Percentiles rank a stretch among this genome's conserved stretches.
These are phyloP conservation scores for Tachina lurida DNA, from an alignment of 2,888 invertebrate species.

Conservation along the genomic window DNA sequence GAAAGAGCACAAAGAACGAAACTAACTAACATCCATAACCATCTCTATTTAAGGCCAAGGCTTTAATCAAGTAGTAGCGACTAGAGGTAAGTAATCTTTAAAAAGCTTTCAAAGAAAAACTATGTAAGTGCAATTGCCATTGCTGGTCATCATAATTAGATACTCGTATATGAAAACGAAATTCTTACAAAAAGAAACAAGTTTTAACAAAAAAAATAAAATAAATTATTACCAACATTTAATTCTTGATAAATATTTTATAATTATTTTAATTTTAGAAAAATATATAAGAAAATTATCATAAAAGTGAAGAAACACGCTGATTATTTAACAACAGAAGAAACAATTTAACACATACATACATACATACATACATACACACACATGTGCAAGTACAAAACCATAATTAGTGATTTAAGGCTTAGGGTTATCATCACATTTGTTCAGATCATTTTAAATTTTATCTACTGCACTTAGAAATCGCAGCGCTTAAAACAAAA, in stretches of 20 bases:
- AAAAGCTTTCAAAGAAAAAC: slow-evolving; percentile 27
- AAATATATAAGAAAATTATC: neutral
- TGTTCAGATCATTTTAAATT: no score
- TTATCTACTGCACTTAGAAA: no score
- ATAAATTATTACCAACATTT: slow-evolving; percentile 3
- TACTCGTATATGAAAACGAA: slow-evolving; percentile 28
- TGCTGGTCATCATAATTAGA: slow-evolving; percentile 20
- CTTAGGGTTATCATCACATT: neutral
- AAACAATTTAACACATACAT: neutral
- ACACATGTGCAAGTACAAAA: neutral
- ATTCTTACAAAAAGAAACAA: slow-evolving; percentile 33
- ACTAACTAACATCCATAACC: neutral
- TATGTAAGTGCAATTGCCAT: slow-evolving; percentile 16
- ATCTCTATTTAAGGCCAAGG: slow-evolving; percentile 60
- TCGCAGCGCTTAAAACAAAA: no score
- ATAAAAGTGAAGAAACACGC: neutral
- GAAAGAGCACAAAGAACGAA: neutral
- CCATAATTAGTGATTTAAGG: neutral
- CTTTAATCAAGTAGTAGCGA: slow-evolving; percentile 31
- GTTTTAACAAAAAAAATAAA: slow-evolving; percentile 2
- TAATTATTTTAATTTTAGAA: slow-evolving; percentile 21
- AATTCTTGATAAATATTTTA: slow-evolving; percentile 39
- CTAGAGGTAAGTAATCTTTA: slow-evolving; percentile 21
- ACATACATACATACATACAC: no score
- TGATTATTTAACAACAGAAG: neutral